A percentile compares a stretch with the other conserved stretches of the same genome.
These are phyloP conservation scores for Catostomus latipinnis DNA, from an alignment of 2,797 vertebrate genomes.

Conservation along the genomic window DNA sequence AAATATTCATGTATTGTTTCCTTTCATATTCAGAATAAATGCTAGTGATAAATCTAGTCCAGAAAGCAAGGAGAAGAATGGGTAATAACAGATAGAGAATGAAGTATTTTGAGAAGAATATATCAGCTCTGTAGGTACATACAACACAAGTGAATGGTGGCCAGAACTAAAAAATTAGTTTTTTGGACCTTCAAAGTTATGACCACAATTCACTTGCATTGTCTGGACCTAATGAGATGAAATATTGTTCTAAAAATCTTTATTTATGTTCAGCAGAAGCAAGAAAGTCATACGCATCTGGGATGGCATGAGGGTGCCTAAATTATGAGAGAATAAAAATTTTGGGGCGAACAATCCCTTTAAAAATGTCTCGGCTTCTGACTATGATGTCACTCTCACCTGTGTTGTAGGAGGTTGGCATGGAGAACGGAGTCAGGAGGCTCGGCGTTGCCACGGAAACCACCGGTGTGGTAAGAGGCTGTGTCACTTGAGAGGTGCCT, in stretches of 20 bases:
- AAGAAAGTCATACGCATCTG: too few species aligned
- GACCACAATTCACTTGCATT: too few species aligned
- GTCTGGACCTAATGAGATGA: too few species aligned
- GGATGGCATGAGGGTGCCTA: too few species aligned
- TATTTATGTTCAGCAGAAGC: too few species aligned
- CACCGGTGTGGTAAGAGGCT: slow-evolving; percentile 92
- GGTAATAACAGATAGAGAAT: slow-evolving; percentile 8
- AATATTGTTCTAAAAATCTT: too few species aligned
- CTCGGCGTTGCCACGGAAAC: slow-evolving; percentile 97
- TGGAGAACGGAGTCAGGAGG: slow-evolving; percentile 93
- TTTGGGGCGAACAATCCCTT: too few species aligned
- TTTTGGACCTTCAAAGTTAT: too few species aligned
- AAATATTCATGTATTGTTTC: neutral
- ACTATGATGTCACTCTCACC: slow-evolving; percentile 73
- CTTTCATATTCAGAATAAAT: neutral
- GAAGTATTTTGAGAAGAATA: neutral
- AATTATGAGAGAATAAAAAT: too few species aligned
- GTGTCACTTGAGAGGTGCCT: slow-evolving; percentile 87
- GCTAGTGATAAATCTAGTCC: neutral
- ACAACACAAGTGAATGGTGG: too few species aligned
- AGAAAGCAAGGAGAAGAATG: neutral
- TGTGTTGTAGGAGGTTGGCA: slow-evolving; percentile 96
- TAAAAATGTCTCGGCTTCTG: slow-evolving; percentile 17
- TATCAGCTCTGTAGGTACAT: too few species aligned
- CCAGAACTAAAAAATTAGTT: too few species aligned